A percentile compares a stretch with the other conserved stretches of the same genome.
Conservation (phyloP, 2,113 vertebrate species). For the Daboia siamensis region DNA sequence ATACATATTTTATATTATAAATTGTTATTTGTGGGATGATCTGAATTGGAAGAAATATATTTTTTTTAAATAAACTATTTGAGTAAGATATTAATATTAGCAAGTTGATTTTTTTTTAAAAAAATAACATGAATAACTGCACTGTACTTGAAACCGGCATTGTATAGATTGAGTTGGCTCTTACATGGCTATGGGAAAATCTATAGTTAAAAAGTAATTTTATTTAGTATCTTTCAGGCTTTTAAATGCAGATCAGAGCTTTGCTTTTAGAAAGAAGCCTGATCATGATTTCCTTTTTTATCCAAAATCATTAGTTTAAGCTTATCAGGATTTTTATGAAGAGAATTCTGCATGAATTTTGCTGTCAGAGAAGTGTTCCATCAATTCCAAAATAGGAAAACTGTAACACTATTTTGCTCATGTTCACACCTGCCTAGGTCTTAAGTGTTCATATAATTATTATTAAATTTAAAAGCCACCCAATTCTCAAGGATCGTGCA, state of each 20-base stretch:
- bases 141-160: background rate
- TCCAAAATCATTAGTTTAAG: background rate
- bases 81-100: conserved; percentile 74
- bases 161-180: background rate
- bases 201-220: background rate
- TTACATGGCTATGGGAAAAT: background rate
- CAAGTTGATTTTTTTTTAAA: conserved; percentile 55
- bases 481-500: background rate
- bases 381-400: background rate
- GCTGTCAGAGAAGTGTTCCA: background rate
- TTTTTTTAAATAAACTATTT: conserved; percentile 81
- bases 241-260: background rate
- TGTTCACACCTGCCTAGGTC: background rate
- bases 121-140: conserved; percentile 40
- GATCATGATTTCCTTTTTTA: background rate
- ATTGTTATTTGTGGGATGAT: conserved; percentile 74
- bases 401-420: background rate
- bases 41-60: conserved; percentile 77
- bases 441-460: background rate
- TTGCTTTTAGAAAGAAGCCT: background rate
- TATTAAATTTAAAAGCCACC: background rate
- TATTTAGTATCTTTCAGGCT: background rate
- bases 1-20: conserved; percentile 75
- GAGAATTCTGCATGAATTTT: background rate
- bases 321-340: background rate